Evolutionary conservation across 2,113 vertebrate species (phyloP).

Genomic region (Esox niger): DNA sequence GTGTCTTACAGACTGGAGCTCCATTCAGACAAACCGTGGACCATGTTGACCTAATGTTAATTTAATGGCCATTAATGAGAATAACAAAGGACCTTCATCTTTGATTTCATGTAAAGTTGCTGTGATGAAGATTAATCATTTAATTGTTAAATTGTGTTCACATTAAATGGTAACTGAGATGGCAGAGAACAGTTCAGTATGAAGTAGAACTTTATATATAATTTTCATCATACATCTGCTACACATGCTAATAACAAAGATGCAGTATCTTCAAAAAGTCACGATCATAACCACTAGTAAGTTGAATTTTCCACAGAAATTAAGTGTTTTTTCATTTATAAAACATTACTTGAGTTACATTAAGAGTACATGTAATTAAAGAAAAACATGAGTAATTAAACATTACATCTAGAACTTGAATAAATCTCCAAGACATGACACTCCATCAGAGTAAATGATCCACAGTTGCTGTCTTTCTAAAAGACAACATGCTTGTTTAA

Average conservation of each 20-base stretch:
- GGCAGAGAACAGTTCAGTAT: no score
- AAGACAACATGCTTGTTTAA: neutral
- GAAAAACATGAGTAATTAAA: neutral
- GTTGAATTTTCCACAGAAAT: no score
- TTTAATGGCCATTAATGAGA: neutral
- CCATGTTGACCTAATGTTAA: neutral
- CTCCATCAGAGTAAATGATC: neutral
- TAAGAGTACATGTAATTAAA: neutral
- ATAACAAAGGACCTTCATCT: neutral
- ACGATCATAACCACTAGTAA: no score
- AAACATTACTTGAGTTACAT: neutral
- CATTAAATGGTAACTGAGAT: no score
- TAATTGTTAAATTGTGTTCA: no score
- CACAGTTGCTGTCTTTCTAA: neutral
- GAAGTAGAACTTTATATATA: no score
- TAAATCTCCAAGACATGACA: constrained; percentile 5
- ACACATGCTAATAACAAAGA: no score
- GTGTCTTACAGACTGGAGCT: constrained; percentile 4
- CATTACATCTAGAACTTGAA: constrained; percentile 2
- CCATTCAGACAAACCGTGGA: neutral
- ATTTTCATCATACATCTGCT: no score
- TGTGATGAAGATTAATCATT: no score
- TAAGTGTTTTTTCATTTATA: constrained; percentile 7
- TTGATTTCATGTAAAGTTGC: constrained; percentile 11
- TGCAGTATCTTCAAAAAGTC: no score